Percentiles rank a stretch among this genome's conserved stretches.
Conservation (phyloP, 2,888 invertebrate genomes). For the Scaptomyza polygonia region DNA sequence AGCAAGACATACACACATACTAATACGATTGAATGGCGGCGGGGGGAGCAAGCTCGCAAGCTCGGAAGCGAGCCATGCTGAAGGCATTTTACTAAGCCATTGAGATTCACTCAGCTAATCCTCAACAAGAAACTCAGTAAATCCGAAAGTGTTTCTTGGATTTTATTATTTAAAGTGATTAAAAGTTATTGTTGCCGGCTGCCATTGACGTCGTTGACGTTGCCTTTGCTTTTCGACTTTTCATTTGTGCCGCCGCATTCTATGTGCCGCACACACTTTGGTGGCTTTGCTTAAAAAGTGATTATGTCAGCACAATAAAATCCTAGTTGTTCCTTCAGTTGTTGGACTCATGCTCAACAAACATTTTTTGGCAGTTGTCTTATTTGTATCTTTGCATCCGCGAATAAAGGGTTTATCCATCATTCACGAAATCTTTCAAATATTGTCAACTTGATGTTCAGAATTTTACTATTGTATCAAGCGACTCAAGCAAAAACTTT, state of each 20-base stretch:
- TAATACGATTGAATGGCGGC: constrained; percentile 34
- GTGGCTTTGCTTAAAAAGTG: constrained; percentile 41
- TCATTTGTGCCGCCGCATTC: constrained; percentile 33
- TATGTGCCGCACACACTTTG: constrained; percentile 40
- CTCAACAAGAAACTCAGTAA: constrained; percentile 67
- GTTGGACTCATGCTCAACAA: constrained; percentile 17
- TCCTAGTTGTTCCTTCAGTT: constrained; percentile 49
- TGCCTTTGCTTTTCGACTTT: constrained; percentile 51
- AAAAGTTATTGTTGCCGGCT: constrained; percentile 66
- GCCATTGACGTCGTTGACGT: constrained; percentile 34
- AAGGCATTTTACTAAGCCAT: constrained; percentile 64
- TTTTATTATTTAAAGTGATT: constrained; percentile 79
- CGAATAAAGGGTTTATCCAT: neutral
- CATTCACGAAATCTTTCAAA: neutral
- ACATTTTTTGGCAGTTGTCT: neutral
- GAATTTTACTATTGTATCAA: neutral
- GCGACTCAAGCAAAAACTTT: neutral
- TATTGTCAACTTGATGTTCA: neutral
- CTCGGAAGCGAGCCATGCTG: constrained; percentile 20
- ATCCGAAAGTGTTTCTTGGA: constrained; percentile 75
- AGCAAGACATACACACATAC: constrained; percentile 16
- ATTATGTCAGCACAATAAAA: constrained; percentile 62
- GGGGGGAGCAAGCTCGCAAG: too few relatives aligned
- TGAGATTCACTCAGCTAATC: constrained; percentile 66
- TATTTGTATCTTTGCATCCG: neutral